Conservation (phyloP, 1,140 invertebrate species). For the Listronotus bonariensis region DNA sequence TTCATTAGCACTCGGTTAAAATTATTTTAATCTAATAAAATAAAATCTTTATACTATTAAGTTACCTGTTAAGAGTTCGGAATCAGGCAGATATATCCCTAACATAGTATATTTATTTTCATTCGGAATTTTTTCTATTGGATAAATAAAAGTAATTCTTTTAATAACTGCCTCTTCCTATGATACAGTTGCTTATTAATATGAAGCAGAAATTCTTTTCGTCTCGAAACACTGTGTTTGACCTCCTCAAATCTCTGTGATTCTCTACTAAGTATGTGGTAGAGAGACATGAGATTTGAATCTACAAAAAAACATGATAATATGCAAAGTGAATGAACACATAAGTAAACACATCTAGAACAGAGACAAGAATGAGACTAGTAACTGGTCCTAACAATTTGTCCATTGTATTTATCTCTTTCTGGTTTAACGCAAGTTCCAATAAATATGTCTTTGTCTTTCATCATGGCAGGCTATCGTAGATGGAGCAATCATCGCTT, state of each 20-base stretch:
- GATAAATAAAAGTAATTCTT: conserved; percentile 59
- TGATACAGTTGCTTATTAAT: conserved; percentile 65
- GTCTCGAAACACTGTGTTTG: conserved; percentile 61
- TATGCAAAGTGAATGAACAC: no score
- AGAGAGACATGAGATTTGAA: conserved; percentile 63
- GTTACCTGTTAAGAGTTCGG: conserved; percentile 67
- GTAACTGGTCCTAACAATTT: no score
- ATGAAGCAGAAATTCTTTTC: conserved; percentile 63
- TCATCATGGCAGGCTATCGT: no score
- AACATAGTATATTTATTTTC: conserved; percentile 69
- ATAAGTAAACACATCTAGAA: no score
- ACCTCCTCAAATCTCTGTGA: conserved; percentile 64
- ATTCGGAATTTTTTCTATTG: conserved; percentile 52
- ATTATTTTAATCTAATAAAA: no score
- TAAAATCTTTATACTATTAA: no score
- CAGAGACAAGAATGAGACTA: no score
- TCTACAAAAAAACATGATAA: conserved; percentile 58
- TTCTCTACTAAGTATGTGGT: conserved; percentile 64
- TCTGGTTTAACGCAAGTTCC: no score
- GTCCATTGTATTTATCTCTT: no score
- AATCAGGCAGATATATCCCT: conserved; percentile 75
- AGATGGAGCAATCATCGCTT: no score
- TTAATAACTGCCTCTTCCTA: conserved; percentile 59
- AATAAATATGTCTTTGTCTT: no score
- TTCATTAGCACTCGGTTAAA: no score